phyloP scores from a whole-genome alignment of 2,797 vertebrate genomes.

The Labroides dimidiatus region DNA sequence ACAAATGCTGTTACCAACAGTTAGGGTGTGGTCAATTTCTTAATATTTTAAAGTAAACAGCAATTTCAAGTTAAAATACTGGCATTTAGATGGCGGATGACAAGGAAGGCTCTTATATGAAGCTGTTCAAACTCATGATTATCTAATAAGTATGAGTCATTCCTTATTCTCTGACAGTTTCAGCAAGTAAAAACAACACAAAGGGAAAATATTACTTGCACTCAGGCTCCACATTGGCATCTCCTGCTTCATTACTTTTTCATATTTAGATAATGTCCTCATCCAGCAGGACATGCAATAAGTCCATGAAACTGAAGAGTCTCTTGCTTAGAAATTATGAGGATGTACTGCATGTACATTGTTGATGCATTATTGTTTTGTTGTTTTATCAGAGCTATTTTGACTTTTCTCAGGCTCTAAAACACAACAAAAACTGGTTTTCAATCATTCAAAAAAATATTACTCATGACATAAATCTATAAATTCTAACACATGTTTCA shows the following conservation, averaged over 20 bases:
- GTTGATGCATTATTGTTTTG: background rate
- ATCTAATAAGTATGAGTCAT: conserved; percentile 25
- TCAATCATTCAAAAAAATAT: background rate
- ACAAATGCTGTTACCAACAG: background rate
- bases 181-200: conserved; percentile 19
- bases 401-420: background rate
- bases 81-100: background rate
- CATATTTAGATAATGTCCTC: conserved; percentile 65
- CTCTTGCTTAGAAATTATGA: conserved; percentile 25
- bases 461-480: background rate
- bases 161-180: conserved; percentile 36
- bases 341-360: background rate
- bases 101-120: conserved; percentile 1
- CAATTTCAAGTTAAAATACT: background rate
- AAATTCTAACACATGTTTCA: background rate
- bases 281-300: conserved; percentile 27
- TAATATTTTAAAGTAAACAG: background rate
- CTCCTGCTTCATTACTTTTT: conserved; percentile 59
- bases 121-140: conserved; percentile 28
- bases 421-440: background rate
- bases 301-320: conserved; percentile 46
- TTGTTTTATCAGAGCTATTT: background rate
- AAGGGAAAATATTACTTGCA: conserved; percentile 69
- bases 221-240: conserved; percentile 14
- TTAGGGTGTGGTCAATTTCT: background rate